Conservation (phyloP, 2,797 vertebrate genomes). For the Eptatretus atami region DNA sequence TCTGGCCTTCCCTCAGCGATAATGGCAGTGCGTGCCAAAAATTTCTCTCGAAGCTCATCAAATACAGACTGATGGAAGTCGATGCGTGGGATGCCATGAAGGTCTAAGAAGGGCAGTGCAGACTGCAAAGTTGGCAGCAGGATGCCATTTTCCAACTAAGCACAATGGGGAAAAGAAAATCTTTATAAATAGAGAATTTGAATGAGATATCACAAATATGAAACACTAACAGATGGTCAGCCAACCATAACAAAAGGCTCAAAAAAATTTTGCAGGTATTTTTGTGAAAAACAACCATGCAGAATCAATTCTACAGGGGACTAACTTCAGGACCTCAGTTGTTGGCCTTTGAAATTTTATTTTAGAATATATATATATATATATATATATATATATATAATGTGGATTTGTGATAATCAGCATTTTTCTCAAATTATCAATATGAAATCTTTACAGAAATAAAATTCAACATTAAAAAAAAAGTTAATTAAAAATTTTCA, state of each 20-base stretch:
- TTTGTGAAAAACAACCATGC: too few relatives aligned
- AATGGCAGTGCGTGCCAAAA: constrained; percentile 56
- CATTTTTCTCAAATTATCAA: too few relatives aligned
- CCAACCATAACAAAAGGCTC: background rate
- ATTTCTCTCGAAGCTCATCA: constrained; percentile 66
- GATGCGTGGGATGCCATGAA: constrained; percentile 67
- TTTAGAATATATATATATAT: too few relatives aligned
- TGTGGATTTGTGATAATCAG: too few relatives aligned
- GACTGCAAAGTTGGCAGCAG: constrained; percentile 78
- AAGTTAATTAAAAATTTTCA: too few relatives aligned
- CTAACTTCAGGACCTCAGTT: too few relatives aligned
- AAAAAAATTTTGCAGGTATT: background rate
- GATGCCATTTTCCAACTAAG: constrained; percentile 69
- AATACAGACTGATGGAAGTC: constrained; percentile 97
- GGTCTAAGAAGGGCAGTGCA: constrained; percentile 68
- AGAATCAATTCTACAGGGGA: too few relatives aligned
- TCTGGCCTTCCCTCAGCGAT: constrained; percentile 27
- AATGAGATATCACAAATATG: background rate
- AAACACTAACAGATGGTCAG: background rate
- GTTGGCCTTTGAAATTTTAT: too few relatives aligned
- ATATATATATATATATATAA: too few relatives aligned
- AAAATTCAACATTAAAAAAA: too few relatives aligned
- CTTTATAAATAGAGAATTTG: background rate
- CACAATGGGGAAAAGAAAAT: background rate
- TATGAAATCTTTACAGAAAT: too few relatives aligned